phyloP scores from a whole-genome alignment of 2,113 vertebrate genomes.

The Chrysemys picta region DNA sequence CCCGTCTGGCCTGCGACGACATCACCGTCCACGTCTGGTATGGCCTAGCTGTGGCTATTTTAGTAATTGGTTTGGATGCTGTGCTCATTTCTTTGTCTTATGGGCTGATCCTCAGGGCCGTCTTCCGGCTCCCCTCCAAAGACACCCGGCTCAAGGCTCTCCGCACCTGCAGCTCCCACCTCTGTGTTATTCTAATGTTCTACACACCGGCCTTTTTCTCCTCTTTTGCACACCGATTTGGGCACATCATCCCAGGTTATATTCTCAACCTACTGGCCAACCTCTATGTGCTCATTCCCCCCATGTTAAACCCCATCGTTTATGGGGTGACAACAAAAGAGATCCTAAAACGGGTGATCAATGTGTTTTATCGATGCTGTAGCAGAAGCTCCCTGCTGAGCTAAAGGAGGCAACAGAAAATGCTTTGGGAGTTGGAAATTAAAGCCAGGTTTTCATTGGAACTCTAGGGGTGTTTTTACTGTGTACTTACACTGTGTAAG shows the following conservation, averaged over 20 bases:
- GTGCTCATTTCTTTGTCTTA: not conserved
- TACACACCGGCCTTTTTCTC: not conserved
- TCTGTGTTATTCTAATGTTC: conserved; percentile 49
- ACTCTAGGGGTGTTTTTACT: no score
- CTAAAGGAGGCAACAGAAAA: not conserved
- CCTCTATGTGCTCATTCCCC: conserved; percentile 56
- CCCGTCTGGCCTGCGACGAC: conserved; percentile 28
- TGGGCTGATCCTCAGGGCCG: conserved; percentile 15
- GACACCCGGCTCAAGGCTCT: conserved; percentile 31
- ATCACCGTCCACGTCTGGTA: conserved; percentile 44
- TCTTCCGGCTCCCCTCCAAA: conserved; percentile 39
- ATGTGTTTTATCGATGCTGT: not conserved
- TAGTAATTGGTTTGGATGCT: conserved; percentile 40
- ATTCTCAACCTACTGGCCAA: conserved; percentile 60
- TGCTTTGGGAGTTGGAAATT: no score
- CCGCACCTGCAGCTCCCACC: conserved; percentile 44
- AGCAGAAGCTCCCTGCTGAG: not conserved
- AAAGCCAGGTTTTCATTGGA: no score
- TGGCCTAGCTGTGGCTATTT: conserved; percentile 45
- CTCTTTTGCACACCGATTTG: not conserved
- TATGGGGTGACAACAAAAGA: conserved; percentile 62
- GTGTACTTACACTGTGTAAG: no score
- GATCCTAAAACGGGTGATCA: not conserved
- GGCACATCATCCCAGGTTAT: conserved; percentile 22
- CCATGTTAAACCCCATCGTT: no score